Base-by-base conservation (phyloP, 1,140 invertebrate species). In the Leptinotarsa defecta region DNA sequence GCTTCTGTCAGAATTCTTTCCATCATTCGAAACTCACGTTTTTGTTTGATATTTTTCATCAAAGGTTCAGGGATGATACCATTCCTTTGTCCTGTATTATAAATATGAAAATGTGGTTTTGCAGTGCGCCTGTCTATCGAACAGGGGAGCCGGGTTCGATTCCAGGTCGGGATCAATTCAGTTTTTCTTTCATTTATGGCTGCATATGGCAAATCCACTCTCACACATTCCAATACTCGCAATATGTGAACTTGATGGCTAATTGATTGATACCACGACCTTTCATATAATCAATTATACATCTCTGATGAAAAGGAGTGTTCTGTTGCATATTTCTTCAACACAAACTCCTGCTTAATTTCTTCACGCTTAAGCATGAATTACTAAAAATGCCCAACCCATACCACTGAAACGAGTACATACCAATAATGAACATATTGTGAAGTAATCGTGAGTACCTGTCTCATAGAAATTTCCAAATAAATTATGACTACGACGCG, bases 371-470 rank as follows among this genome's bases (percentile, higher is more conserved):
- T 8, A 43, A 57, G n/a, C 4, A 57, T 57, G n/a, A 57, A 57
- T n/a, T 15, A 57, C 34, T 11, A n/a, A 57, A 57, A 15, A 57
- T 17, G n/a, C 52, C 52, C 52, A 57, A 57, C 52, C 52, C 52
- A 57, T 57, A 8, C 3, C 52, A 57, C 17, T 57, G 52, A 68
- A 74, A 34, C 61, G 15, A 68, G 63, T 34, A 17, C 67, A 34
- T 62, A 64, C 0, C 63, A 15, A 49, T 74, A 74, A 74, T 74
- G 67, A 74, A 67, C 67, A 74, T 74, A 65, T 74, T 74, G 73
- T 22, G 73, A 65, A 74, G 65, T 74, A 74, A 43, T 74, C 73
- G 73, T 68, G 73, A 74, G 22, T 74, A 67, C 73, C 73, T 74
- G 73, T 68, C 63, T n/a, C 63, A 67, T 74, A 74, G 73, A 74